Evolutionary conservation across 2,113 vertebrate genomes (phyloP), one percentile per base, ranked within the genome.

Genomic region (Paratilapia polleni): DNA sequence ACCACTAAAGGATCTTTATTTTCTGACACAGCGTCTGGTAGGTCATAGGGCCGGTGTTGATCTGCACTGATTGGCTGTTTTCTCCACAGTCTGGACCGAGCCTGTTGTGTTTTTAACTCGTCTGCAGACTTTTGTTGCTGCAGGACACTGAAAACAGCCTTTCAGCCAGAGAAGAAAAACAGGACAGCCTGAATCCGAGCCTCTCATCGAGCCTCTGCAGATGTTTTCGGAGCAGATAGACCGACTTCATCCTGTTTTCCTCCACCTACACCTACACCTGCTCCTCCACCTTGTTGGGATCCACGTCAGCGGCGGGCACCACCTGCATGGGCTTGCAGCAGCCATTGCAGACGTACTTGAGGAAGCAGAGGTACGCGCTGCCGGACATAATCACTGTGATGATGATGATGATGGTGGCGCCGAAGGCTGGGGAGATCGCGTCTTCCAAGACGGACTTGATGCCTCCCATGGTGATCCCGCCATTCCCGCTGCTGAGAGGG

Each of bases 281-380:
- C 68, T 97, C 95, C 92, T 96, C 96, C 5, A 91, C 88, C 66
- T 91, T 92, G 79, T 84, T 94, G 41, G 81, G 75, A 47, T 95
- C 95, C 9, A 57, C 12, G 6, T 92, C 87, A 80, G 80, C 85
- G 2, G 70, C 81, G 8, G 96, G 96, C 4, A 60, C 92, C 54
- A 95, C 94, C 8, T 94, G 95, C 12, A 88, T 36, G 6, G 92
- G 89, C 80, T 91, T 93, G 82, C 96, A 97, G 88, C 94, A 96
- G 41, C 95, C 93, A 1, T 91, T 75, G 52, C 96, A 96, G 75
- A 96, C 22, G 64, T 94, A 96, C 81, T 95, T 96, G 76, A 96
- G 92, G 88, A 96, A 97, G 70, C 95, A 96, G 82, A 96, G 78
- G 89, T 95, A 96, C 22, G 94, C 78, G 0, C 94, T 95, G 28